These are phyloP conservation scores for Diloba caeruleocephala DNA, from an alignment of 2,888 invertebrate species.

Conservation along the genomic window DNA sequence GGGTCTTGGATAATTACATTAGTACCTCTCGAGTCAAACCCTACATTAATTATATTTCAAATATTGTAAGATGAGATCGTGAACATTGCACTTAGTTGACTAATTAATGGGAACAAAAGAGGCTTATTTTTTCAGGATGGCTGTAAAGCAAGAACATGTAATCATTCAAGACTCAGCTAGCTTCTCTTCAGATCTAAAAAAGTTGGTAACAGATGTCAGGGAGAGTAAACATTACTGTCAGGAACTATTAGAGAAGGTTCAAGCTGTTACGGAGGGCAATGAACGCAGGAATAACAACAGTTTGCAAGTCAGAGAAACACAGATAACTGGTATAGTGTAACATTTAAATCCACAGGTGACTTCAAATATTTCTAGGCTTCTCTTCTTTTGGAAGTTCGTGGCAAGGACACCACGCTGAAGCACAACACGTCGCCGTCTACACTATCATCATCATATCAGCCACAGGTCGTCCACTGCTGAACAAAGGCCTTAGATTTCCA, in stretches of 20 bases:
- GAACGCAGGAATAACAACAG: slow-evolving; percentile 82
- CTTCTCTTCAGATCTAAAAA: slow-evolving; percentile 85
- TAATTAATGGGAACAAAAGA: too few species aligned
- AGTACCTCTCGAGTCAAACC: too few species aligned
- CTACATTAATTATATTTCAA: too few species aligned
- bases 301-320: slow-evolving; percentile 86
- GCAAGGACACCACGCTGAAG: too few species aligned
- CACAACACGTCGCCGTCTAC: too few species aligned
- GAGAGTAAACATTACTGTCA: slow-evolving; percentile 82
- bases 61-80: not conserved
- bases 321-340: slow-evolving; percentile 84
- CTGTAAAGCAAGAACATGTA: slow-evolving; percentile 85
- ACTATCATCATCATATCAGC: too few species aligned
- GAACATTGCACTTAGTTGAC: not conserved
- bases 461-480: too few species aligned
- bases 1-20: too few species aligned
- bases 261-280: slow-evolving; percentile 77
- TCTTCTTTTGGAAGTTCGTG: too few species aligned
- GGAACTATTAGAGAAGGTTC: slow-evolving; percentile 83
- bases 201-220: slow-evolving; percentile 81
- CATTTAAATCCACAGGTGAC: too few species aligned
- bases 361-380: too few species aligned
- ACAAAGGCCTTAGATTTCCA: too few species aligned
- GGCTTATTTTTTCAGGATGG: slow-evolving; percentile 76
- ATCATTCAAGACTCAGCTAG: slow-evolving; percentile 84